Evolutionary conservation across 2,113 vertebrate species (phyloP), one percentile per base, ranked within the genome.

Genomic region (Turnix velox): DNA sequence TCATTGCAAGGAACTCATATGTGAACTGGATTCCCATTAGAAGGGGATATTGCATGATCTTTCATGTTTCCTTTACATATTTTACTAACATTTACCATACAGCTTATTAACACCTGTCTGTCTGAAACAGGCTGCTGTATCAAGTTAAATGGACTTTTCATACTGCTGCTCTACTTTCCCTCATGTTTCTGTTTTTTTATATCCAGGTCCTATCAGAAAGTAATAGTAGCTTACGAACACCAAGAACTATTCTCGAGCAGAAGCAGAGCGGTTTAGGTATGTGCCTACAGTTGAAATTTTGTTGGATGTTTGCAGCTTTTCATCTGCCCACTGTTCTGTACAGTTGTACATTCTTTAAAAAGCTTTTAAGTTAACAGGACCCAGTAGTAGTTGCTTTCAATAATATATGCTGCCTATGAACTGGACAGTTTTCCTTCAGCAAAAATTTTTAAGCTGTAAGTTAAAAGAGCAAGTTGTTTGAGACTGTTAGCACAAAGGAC

Each of bases 91-190:
- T 94, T 96, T 98, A 97, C 95, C 97, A 97, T 98, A 98, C 93
- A 96, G 98, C 98, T 98, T 98, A 98, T 98, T 99, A 98, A 99
- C 98, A 97, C 94, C 90, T 97, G 97, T 97, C 96, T 98, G 97
- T 98, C 97, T 97, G 96, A 96, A 97, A 97, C 97, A 97, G 97
- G 97, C 91, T 95, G 92, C 95, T 97, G 95, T 98, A 96, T 98
- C 95, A 95, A 95, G 81, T 93, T 92, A 96, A 94, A 78, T 96
- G 97, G 94, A 93, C 46, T 6, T 92, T 85, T 84, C 19, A 73
- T 80, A 73, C 83, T 90, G 72, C 80, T 84, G 58, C 92, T 78
- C 84, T 96, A 58, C 82, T 95, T 94, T 73, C 75, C 90, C 96
- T 97, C 96, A 97, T 95, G 96, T 96, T 95, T 95, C 88, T 96